Base-by-base conservation (phyloP, 2,888 invertebrate species). In the Ennomos fuscantarius region DNA sequence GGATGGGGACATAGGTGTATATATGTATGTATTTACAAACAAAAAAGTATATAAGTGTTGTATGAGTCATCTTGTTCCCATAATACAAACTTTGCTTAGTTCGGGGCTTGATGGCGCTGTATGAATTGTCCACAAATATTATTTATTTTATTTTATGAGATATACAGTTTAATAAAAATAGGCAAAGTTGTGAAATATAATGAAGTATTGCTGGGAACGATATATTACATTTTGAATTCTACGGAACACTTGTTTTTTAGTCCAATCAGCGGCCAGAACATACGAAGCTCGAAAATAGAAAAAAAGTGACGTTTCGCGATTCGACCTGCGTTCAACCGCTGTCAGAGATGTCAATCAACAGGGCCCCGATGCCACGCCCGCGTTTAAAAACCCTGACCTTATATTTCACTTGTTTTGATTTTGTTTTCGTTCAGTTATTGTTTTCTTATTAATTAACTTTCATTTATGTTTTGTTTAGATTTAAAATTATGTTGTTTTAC, bases 321-420 rank as follows among this genome's bases (percentile, higher is more conserved):
- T 80, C 83, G 86, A 86, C 89, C 90, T 87, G 87, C 83, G 86
- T 87, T 87, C 84, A 86, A 83, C 86, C 86, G 86, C 89, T 88
- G 89, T 89, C 89, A 70, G 78, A 71, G 78, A 74, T 89, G 90
- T 87, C 90, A 90, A 88, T 89, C 90, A 89, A 62, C 64, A 67
- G 69, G 58, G 59, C 63, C 63, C 60, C 60, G 63, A 43, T 43
- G 53, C 58, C 66, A 53, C 55, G 63, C 63, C 59, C 62, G 63
- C 48, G 59, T 68, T 67, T 72, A 64, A 65, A 69, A 69, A 62
- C 60, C 64, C 62, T 63, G 57, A 64, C 63, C 66, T 66, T 59
- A 60, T 61, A 60, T 52, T 62, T 56, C 60, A 62, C 60, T 60
- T 64, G 53, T 54, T 64, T 66, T 65, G 44, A 61, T 65, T 65